Evolutionary conservation across 2,797 vertebrate genomes (phyloP), one percentile per base, ranked within the genome.

Genomic region (Pipistrellus nathusii): DNA sequence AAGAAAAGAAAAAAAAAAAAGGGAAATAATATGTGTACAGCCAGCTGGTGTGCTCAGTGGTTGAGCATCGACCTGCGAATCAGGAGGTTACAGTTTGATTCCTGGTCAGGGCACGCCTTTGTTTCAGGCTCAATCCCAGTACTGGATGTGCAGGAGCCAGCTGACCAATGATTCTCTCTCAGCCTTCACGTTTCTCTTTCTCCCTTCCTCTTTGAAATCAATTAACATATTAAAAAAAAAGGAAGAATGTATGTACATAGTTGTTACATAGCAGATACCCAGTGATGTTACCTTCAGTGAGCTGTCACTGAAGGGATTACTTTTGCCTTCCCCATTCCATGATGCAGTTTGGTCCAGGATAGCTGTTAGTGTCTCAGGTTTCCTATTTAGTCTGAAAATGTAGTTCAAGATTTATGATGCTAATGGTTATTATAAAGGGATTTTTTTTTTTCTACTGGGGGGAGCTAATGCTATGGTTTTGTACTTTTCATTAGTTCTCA

Each of bases 401-500:
- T 41, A 66, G 27, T 92, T 88, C 1, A 15, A 82, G 66, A 68
- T 96, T 87, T 85, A 84, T 91, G 84, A 86, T 87, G 84, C 68
- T 83, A 77, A n/a, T 41, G 51, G 32, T 72, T 94, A 86, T n/a
- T 92, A n/a, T 95, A 94, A 96, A 92, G 68, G 53, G 35, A n/a
- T 81, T 91, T 93, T 87, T 48, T 48, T 35, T 35, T 48, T 59
- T 10, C 51, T 53, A 95, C 48, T 84, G 25, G 55, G 32, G 85
- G 38, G 80, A 78, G 8, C 62, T 51, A 83, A 11, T 94, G 41
- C 46, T 72, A 44, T 89, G 77, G 32, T 66, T 95, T 89, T 93
- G 86, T 82, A 89, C 25, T 93, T 96, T n/a, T 95, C 17, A 51
- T 86, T 90, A 95, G 38, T 85, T 92, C 77, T 94, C 76, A 72